These are phyloP conservation scores for Etheostoma nigrum DNA, from an alignment of 2,797 vertebrate genomes.

Conservation along the genomic window DNA sequence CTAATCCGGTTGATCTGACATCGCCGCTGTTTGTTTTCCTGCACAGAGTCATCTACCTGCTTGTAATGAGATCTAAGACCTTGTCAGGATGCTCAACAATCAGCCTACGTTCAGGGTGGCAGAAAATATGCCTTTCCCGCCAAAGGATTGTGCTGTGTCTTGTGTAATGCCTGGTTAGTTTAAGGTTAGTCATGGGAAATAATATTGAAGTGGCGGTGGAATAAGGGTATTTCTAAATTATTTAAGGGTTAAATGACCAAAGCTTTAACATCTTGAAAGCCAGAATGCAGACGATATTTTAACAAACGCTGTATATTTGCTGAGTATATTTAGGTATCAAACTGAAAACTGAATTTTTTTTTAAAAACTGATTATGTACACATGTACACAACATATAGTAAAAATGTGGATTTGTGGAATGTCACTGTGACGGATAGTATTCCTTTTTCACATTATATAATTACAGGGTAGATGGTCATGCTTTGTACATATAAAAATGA, in stretches of 20 bases:
- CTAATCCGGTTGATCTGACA: conserved; percentile 74
- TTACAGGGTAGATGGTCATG: not conserved
- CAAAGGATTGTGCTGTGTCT: conserved; percentile 42
- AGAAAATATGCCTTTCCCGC: conserved; percentile 37
- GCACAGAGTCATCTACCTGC: conserved; percentile 67
- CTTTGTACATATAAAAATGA: not conserved
- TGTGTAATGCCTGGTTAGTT: conserved; percentile 29
- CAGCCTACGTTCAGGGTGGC: conserved; percentile 28
- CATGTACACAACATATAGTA: not conserved
- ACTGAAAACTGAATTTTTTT: not conserved
- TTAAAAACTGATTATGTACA: not conserved
- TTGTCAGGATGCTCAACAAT: conserved; percentile 53
- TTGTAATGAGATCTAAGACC: conserved; percentile 72
- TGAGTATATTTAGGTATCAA: not conserved
- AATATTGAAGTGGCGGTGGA: not conserved
- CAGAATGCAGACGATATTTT: not conserved
- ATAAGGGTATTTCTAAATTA: not conserved
- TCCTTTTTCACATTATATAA: not conserved
- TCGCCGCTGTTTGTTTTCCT: conserved; percentile 75
- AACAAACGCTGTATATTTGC: not conserved
- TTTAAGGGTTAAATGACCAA: conserved; percentile 1
- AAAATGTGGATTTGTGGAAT: not conserved
- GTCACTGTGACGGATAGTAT: not conserved
- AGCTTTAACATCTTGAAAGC: not conserved
- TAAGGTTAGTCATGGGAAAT: conserved; percentile 42